phyloP scores from a whole-genome alignment of 2,113 vertebrate species.

The Amphiprion percula region DNA sequence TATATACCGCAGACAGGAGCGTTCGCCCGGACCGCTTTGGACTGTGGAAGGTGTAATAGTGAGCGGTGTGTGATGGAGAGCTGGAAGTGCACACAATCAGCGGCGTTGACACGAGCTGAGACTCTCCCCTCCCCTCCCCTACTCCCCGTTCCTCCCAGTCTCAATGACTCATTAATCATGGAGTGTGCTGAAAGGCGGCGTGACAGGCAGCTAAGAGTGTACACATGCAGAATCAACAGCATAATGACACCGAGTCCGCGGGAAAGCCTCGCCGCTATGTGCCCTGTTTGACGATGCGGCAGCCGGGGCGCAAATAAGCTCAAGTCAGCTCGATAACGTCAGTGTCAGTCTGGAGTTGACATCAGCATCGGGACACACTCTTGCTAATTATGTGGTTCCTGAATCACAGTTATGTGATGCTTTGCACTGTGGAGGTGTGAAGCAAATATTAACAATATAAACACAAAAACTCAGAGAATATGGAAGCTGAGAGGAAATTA shows the following conservation, averaged over 20 bases:
- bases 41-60: slow-evolving; percentile 13
- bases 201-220: slow-evolving; percentile 54
- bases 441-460: neutral
- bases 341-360: slow-evolving; percentile 15
- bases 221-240: slow-evolving; percentile 53
- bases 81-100: slow-evolving; percentile 23
- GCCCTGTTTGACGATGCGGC: slow-evolving; percentile 20
- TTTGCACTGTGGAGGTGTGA: neutral
- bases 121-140: slow-evolving; percentile 8
- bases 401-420: neutral
- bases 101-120: slow-evolving; percentile 46
- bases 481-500: no score
- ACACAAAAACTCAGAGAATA: no score
- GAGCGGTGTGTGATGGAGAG: slow-evolving; percentile 27
- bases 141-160: neutral
- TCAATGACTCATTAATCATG: slow-evolving; percentile 73
- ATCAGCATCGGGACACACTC: slow-evolving; percentile 3
- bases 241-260: slow-evolving; percentile 42
- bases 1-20: slow-evolving; percentile 21
- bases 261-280: slow-evolving; percentile 10
- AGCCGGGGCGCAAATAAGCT: slow-evolving; percentile 45
- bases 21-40: slow-evolving; percentile 24
- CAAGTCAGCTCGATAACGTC: slow-evolving; percentile 2
- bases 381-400: slow-evolving; percentile 14
- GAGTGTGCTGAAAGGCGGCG: slow-evolving; percentile 36